These are phyloP conservation scores for Orientallactaga sibirica DNA, from an alignment of 2,797 vertebrate genomes.

Conservation along the genomic window DNA sequence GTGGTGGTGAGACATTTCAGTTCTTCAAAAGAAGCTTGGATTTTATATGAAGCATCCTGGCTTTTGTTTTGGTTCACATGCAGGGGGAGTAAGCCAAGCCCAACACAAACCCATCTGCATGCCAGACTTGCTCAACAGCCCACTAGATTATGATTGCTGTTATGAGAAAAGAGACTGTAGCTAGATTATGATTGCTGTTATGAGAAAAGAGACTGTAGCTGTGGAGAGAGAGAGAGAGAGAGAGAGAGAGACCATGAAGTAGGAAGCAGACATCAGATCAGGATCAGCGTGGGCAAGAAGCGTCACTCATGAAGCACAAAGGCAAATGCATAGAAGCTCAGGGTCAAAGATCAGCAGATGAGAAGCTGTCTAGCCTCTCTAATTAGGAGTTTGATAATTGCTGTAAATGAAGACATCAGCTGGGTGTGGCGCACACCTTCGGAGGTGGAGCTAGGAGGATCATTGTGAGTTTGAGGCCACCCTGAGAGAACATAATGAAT, in stretches of 20 bases:
- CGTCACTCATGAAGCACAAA: background rate
- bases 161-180: background rate
- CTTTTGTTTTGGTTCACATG: conserved; percentile 49
- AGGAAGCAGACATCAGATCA: background rate
- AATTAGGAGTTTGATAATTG: background rate
- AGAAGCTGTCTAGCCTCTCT: background rate
- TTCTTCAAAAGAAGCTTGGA: conserved; percentile 57
- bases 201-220: background rate
- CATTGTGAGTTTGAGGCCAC: too few relatives aligned
- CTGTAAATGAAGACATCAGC: background rate
- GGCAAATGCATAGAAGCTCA: background rate
- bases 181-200: background rate
- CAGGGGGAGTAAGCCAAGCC: background rate
- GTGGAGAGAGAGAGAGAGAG: background rate
- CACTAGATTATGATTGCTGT: background rate
- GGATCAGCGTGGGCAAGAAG: background rate
- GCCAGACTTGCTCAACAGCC: background rate
- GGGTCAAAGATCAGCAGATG: background rate
- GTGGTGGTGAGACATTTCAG: background rate
- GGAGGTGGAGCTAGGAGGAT: too few relatives aligned
- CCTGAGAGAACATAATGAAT: too few relatives aligned
- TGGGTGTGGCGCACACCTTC: too few relatives aligned
- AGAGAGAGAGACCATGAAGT: background rate
- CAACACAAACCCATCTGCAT: background rate
- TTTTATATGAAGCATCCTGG: conserved; percentile 9